Evolutionary conservation across 1,140 invertebrate species (phyloP), one percentile per base, ranked within the genome.

Genomic region (Macrosteles quadrilineatus): DNA sequence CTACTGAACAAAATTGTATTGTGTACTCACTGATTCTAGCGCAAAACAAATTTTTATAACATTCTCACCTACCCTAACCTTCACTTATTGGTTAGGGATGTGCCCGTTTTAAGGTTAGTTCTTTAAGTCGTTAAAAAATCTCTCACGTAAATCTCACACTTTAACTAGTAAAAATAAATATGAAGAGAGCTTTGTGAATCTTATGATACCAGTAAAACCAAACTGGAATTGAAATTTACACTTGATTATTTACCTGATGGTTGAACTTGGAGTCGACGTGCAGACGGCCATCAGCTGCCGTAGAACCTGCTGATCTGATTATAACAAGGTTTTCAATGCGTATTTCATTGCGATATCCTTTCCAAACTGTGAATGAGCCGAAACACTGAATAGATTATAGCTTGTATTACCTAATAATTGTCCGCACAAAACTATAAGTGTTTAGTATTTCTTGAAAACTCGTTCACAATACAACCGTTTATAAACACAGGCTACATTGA

Each of bases 261-360:
- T 68, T 68, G 30, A 47, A 55, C 21, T 55, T 55, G 14, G 21
- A 55, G 29, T 21, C 47, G 32, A 68, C 67, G 31, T 68, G 67
- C 67, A 68, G 47, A 68, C 53, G 53, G 67, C 67, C 50, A 68
- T 68, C 67, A 68, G 67, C 67, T 68, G 67, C 67, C 50, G 29
- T 21, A 53, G 67, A 40, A 68, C 67, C 67, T 68, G 67, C 67
- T 68, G 67, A 68, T 68, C 53, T 40, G 31, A 68, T 47, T 68
- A 68, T 31, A 29, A 68, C 40, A 27, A 55, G 47, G 19, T 68
- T 59, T 30, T 23, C 30, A 36, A 68, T 32, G 30, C 30, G 27
- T 31, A 53, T 32, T 68, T 29, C 43, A 67, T 45, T 47, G 47
- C 29, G 29, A 32, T 30, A 29, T 30, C 47, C n/a, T 40, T 47